Conservation (phyloP, 30 jellyfish, hydroid and myxozoan species). For the Hydractinia symbiolongicarpus region DNA sequence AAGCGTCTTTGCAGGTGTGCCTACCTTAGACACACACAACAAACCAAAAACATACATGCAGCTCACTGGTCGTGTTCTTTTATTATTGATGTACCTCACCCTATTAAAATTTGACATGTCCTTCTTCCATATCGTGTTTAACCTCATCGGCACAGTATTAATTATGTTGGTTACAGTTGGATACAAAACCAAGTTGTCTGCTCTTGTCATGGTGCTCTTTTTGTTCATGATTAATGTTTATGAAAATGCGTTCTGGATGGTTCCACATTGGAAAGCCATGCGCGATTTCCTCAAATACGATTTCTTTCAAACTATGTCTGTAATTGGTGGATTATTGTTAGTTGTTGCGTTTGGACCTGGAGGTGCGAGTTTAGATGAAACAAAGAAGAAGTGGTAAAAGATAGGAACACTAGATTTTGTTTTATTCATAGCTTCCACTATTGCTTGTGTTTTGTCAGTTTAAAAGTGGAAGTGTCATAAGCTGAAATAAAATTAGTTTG, state of each 20-base stretch:
- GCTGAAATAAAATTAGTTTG: too few relatives aligned
- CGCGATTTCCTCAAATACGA: conserved; percentile 97
- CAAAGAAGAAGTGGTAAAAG: conserved; percentile 92
- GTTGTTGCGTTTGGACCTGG: conserved; percentile 99
- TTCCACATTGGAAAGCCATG: conserved; percentile 94
- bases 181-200: conserved; percentile 95
- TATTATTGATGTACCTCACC: conserved; percentile 89
- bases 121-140: conserved; percentile 80
- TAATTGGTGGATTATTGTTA: conserved; percentile 96
- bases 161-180: conserved; percentile 94
- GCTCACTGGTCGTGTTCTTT: conserved; percentile 96
- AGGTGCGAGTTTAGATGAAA: conserved; percentile 98
- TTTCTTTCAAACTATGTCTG: conserved; percentile 99
- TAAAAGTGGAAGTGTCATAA: too few relatives aligned
- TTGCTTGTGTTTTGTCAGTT: too few relatives aligned
- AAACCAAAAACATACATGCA: conserved; percentile 97
- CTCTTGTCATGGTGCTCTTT: conserved; percentile 77
- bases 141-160: conserved; percentile 72
- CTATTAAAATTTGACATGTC: conserved; percentile 88
- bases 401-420: background rate
- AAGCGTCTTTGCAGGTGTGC: conserved; percentile 97
- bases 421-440: too few relatives aligned
- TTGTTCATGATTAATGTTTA: conserved; percentile 57
- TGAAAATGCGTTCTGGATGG: conserved; percentile 99
- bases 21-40: conserved; percentile 82